Base-by-base conservation (phyloP, 2,888 invertebrate species). In the Diplazon laetatorius region DNA sequence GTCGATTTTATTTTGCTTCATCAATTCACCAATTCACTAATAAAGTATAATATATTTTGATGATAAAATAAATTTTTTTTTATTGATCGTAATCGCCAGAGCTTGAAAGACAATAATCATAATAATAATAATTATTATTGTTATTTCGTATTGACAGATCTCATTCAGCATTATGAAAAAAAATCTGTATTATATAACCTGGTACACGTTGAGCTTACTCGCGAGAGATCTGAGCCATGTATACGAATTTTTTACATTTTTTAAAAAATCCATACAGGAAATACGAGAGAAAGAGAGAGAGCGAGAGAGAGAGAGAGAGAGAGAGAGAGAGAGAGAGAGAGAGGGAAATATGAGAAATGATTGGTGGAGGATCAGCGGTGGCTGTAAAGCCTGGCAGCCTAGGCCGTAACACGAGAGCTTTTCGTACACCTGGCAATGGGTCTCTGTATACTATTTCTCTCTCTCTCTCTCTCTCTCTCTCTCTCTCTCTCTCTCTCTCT, bases 371-470 rank as follows among this genome's bases (percentile, higher is more conserved):
- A 50, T 10, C 30, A 14, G 52, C 9, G 48, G 20, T 30, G 68
- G 68, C 72, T 48, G 76, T 65, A 76, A 76, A 76, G 52, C 65
- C 66, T 59, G 44, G 65, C 60, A 71, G 50, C 63, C 57, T 14
- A 57, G 39, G 63, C 37, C 44, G 70, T 66, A 71, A 71, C 59
- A 25, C 52, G 76, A 66, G 71, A 66, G 66, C 66, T 66, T 42
- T 60, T 50, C 71, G n/a, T 66, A 16, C 22, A 42, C 42, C 20
- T 52, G n/a, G 22, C 57, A 35, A 30, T 5, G 2, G 30, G 2
- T 30, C 30, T 30, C 30, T 30, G 30, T 30, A 30, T 35, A 59
- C 59, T n/a, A n/a, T n/a, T n/a, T n/a, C n/a, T n/a, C n/a, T 68
- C 66, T 52, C 59, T 39, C 62, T 48, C 50, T 68, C 66, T 52